Evolutionary conservation across 1,140 invertebrate genomes (phyloP), one percentile per base, ranked within the genome.

Genomic region (Tribolium madens): DNA sequence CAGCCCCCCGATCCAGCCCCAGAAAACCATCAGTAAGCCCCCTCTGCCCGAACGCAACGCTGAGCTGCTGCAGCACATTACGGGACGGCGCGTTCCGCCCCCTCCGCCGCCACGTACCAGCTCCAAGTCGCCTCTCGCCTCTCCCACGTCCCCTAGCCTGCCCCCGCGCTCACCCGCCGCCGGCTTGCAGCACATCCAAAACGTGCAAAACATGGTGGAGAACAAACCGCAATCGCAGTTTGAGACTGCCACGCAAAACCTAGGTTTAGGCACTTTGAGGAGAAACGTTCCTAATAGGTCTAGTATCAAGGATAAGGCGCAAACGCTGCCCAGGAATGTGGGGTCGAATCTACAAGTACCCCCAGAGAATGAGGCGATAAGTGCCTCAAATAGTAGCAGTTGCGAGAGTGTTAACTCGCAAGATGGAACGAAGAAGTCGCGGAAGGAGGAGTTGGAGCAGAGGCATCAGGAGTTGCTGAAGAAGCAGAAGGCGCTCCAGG

Each of bases 401-500:
- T 92, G 92, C 81, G 93, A 94, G 85, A 93, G 92, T 76, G 90
- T 93, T n/a, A 94, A 94, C 81, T 92, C 91, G 1, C 91, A 93
- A 82, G 92, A 93, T 78, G 91, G 91, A 0, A 80, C 88, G 6
- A 88, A 88, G 46, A 89, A 90, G 50, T 87, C 86, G 46, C 88
- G 94, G 0, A 94, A 96, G 82, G 91, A 94, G 73, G 89, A 92
- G 21, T 87, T 96, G 1, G 95, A 96, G 83, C 92, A 93, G 80
- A 89, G 95, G 1, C 95, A 97, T 82, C 94, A 96, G 83, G 95
- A 96, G 81, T 87, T 97, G 0, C 83, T 97, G 1, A 91, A 93
- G 60, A 96, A 96, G 82, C 95, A 97, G 81, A 93, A 92, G 75
- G 91, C 94, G 2, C 86, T 97, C 0, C 95, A 97, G 81, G 95